Percentiles rank a stretch among this genome's conserved stretches.
Evolutionary conservation across 2,797 vertebrate species (phyloP).

Genomic region (Gephyroberyx darwinii): DNA sequence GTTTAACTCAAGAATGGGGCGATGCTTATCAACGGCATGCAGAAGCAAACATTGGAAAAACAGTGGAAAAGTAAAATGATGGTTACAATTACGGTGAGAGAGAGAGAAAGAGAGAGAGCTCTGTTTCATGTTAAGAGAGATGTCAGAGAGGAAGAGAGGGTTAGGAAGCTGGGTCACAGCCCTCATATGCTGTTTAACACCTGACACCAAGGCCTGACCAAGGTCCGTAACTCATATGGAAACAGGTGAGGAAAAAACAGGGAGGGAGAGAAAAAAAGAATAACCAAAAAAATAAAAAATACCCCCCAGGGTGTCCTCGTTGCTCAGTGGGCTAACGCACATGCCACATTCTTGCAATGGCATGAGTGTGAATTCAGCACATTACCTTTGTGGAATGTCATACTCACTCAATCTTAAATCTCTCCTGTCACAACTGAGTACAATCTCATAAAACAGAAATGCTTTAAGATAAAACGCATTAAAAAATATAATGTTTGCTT

Average conservation of each 20-base stretch:
- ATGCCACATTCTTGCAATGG: background rate
- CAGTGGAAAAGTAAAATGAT: conserved; percentile 49
- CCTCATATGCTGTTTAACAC: conserved; percentile 76
- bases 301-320: background rate
- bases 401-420: conserved; percentile 27
- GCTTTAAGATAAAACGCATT: background rate
- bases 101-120: conserved; percentile 41
- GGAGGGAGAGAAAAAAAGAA: background rate
- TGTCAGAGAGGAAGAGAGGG: conserved; percentile 65
- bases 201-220: conserved; percentile 63
- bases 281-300: background rate
- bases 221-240: conserved; percentile 58
- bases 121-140: conserved; percentile 66
- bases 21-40: conserved; percentile 44
- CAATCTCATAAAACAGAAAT: background rate
- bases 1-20: conserved; percentile 35
- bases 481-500: conserved; percentile 34
- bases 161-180: conserved; percentile 65
- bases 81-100: conserved; percentile 69
- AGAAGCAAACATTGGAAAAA: conserved; percentile 36
- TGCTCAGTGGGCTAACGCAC: background rate
- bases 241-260: conserved; percentile 43
- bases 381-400: background rate
- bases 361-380: background rate
- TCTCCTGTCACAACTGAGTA: conserved; percentile 19